Base-by-base conservation (phyloP, 2,888 invertebrate species). In the Polymixis lichenea region DNA sequence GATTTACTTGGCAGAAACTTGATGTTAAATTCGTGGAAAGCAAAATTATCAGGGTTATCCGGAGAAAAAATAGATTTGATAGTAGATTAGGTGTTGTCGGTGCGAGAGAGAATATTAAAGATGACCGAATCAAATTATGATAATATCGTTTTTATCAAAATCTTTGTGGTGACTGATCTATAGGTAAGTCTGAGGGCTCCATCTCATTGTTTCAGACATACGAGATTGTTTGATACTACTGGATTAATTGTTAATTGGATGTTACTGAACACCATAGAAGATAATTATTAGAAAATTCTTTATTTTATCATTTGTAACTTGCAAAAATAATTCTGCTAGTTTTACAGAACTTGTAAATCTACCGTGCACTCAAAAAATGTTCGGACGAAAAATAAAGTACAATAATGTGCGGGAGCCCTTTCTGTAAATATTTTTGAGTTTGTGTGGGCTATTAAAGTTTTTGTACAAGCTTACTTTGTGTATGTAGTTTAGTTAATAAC, bases 371-470 rank as follows among this genome's bases (percentile, higher is more conserved):
- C 55, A 56, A n/a, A 56, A 62, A 22, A 25, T 46, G 5, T 62
- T n/a, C 19, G 1, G 8, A 25, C 3, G 28, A 15, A 28, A 49
- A 25, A 46, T 61, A 72, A 61, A 78, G 71, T 68, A 72, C 71
- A 83, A 80, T 77, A 72, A 62, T 74, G 70, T 70, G 49, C 71
- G 75, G 76, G 80, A 83, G 85, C 75, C 81, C 78, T 75, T 32
- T 55, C 78, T 86, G 87, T 90, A 88, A 82, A 88, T 90, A 89
- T 62, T 82, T 87, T 88, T 86, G 76, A 87, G 83, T 89, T 91
- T 79, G 91, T 90, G 91, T 90, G 90, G 75, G 81, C 84, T 83
- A 83, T 83, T 85, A 83, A 74, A 73, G 78, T 84, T 87, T 88
- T 88, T 74, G 75, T 87, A 85, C 72, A 84, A 80, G 82, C 85